These are phyloP conservation scores for Mastomys coucha DNA, from an alignment of 2,113 vertebrate species.

Conservation along the genomic window DNA sequence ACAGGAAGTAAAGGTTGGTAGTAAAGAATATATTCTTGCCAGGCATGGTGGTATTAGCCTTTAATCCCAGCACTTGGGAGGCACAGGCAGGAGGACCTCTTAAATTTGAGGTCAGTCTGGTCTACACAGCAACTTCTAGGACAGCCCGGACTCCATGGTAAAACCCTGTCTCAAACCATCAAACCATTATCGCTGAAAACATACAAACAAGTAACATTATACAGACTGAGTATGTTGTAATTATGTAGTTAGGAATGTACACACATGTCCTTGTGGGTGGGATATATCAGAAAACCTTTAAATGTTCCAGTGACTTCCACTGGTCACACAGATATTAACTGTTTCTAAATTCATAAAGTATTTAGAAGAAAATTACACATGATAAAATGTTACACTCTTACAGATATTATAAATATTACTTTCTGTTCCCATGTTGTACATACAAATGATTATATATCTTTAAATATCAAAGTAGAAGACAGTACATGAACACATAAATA, in stretches of 20 bases:
- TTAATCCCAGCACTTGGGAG: not conserved
- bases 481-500: not conserved
- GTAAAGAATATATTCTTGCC: not conserved
- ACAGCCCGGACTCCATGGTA: not conserved
- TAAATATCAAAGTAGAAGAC: slow-evolving; percentile 19
- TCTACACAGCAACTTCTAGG: not conserved
- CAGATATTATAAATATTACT: not conserved
- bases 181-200: not conserved
- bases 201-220: not conserved
- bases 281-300: not conserved
- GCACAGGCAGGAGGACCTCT: not conserved
- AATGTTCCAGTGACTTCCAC: not conserved
- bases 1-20: not conserved
- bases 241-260: not conserved
- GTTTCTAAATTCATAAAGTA: slow-evolving; percentile 27
- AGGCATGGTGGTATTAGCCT: not conserved
- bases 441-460: not conserved
- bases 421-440: not conserved
- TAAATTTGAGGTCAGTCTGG: not conserved
- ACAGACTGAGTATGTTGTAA: not conserved
- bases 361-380: slow-evolving; percentile 36
- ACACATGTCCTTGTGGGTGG: not conserved
- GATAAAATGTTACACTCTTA: not conserved
- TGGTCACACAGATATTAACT: not conserved
- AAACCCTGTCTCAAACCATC: not conserved